These are phyloP conservation scores for Cladorhizidae sp. DNA, from an alignment of 37 sponge, comb jelly and placozoan species.

Conservation along the genomic window DNA sequence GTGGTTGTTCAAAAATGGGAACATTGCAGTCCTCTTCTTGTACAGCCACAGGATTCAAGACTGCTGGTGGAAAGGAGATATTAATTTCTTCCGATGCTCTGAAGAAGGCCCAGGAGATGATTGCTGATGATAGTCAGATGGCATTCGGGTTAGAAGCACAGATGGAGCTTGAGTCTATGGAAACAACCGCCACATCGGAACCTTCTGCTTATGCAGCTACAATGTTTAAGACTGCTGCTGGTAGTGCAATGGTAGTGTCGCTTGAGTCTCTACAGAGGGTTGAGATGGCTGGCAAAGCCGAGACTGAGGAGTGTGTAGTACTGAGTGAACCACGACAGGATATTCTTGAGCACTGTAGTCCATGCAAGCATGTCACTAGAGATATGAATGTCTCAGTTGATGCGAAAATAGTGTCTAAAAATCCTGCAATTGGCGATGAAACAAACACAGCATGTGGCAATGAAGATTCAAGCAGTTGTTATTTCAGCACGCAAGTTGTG, in stretches of 20 bases:
- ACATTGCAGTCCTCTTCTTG: too few relatives aligned
- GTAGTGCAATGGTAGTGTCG: not conserved
- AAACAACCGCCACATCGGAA: not conserved
- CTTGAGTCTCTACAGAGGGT: not conserved
- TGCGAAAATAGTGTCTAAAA: too few relatives aligned
- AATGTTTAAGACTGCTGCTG: slow-evolving; percentile 48
- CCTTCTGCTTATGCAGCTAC: not conserved
- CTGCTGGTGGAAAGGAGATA: slow-evolving; percentile 12
- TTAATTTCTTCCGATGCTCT: slow-evolving; percentile 19
- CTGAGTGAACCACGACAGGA: not conserved
- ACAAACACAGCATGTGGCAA: too few relatives aligned
- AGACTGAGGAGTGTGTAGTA: too few relatives aligned
- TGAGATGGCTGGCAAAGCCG: too few relatives aligned
- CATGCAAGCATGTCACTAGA: too few relatives aligned
- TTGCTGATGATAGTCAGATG: too few relatives aligned
- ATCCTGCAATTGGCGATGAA: too few relatives aligned
- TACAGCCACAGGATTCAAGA: slow-evolving; percentile 8
- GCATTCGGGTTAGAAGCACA: too few relatives aligned
- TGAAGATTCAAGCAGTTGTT: slow-evolving; percentile 7
- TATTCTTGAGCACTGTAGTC: too few relatives aligned
- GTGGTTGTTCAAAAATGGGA: too few relatives aligned
- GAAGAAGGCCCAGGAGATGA: not conserved
- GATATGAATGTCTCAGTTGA: too few relatives aligned
- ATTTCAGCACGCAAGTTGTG: slow-evolving; percentile 51
- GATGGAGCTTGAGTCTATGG: not conserved